Evolutionary conservation across 2,888 invertebrate genomes (phyloP), one percentile per base, ranked within the genome.

Genomic region (Mesochorus sp.): DNA sequence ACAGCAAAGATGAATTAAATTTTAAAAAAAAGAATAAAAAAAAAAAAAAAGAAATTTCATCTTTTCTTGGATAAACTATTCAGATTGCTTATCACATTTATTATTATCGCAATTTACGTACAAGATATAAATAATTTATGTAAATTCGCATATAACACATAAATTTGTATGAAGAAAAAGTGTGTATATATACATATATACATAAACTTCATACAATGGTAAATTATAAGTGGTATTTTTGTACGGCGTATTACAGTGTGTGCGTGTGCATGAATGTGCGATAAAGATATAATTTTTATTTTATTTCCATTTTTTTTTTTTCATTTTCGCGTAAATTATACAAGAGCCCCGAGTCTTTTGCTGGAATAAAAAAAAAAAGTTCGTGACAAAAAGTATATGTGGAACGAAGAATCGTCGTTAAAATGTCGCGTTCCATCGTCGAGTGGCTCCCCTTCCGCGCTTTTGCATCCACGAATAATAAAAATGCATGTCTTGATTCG

Each of bases 161-260:
- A n/a, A n/a, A n/a, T n/a, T n/a, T n/a, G n/a, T n/a, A n/a, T n/a
- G n/a, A n/a, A n/a, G n/a, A n/a, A n/a, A n/a, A 83, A 81, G 82
- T 57, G 34, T 78, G 75, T 79, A 76, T 74, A 75, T 12, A 80
- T 81, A 81, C 76, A 75, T 44, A 19, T 82, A 81, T 82, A 81
- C 82, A 85, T 67, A 84, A 82, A 85, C 83, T 49, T 66, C 68
- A 51, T 81, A 81, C 82, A 73, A 76, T 80, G 59, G 47, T 61
- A 74, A 81, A 80, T 84, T 84, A 88, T 87, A 87, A 87, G 85
- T 87, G 86, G 88, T 89, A 89, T 89, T 89, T 89, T 89, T 89
- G 87, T 89, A 89, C 89, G 88, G 87, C 86, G 85, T 88, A 88
- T 88, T 88, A 88, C 88, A 88, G 86, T 86, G 78, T 61, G 66